Base-by-base conservation (phyloP, 2,797 vertebrate genomes). In the Erpetoichthys calabaricus region DNA sequence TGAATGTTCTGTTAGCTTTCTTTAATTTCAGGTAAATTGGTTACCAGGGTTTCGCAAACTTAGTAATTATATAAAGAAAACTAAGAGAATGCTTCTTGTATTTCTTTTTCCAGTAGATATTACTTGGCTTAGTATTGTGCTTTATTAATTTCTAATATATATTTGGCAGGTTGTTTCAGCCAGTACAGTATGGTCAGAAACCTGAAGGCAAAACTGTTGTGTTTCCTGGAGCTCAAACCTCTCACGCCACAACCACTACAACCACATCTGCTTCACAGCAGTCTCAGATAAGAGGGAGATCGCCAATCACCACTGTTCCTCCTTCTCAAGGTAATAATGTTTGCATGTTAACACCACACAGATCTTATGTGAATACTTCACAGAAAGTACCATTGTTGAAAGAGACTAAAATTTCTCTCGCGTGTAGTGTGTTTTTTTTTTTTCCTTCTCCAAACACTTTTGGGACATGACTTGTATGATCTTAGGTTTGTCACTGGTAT, bases 181-280 rank as follows among this genome's bases (percentile, higher is more conserved):
- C 91, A 0, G 90, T 96, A 62, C 91, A 87, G 62, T 96, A 94
- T 0, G 92, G 91, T 25, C 90, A 91, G 56, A 94, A 92, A 65
- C 90, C 92, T 4, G 92, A 96, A 65, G 92, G 91, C n/a, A 83
- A 86, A 45, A 83, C 89, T 2, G 81, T 89, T 1, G 59, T 80
- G 41, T 76, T 93, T 56, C 77, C 88, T 25, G 82, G 70, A 63
- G 56, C 74, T 57, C 81, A 75, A 62, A 70, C 80, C 3, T 80
- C 80, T 0, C 80, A 80, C 8, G 59, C 77, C 0, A 64, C 78
- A 50, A 70, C 79, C 43, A 74, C 77, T 3, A 58, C 70, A 3
- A 72, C 61, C 47, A 65, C 71, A 49, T 50, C 66, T 45, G 55
- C 72, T 58, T 63, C 77, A 6, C 81, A 82, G 42, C 77, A 75